Base-by-base conservation (phyloP, 2,888 invertebrate genomes). In the Volucella inflata region DNA sequence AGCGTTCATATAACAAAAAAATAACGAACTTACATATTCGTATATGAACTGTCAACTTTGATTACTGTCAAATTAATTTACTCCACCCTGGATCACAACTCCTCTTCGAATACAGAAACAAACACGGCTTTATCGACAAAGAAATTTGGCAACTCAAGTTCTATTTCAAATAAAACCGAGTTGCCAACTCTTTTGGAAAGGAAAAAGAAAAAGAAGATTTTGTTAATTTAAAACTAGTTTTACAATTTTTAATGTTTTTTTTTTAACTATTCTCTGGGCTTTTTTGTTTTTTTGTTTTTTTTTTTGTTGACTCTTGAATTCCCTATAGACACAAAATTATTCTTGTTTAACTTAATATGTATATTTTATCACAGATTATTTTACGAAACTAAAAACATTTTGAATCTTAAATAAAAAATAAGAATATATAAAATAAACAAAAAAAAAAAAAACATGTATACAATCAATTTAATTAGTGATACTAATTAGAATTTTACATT, bases 361-460 rank as follows among this genome's bases (percentile, higher is more conserved):
- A 78, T n/a, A n/a, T n/a, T 51, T 72, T 85, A 85, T 85, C 85
- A 85, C 85, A 85, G 85, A 62, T 76, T 78, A 78, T 65, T 68
- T 83, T 78, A 83, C 40, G 40, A 17, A 72, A 59, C 82, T 83
- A 78, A 40, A 21, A 11, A 60, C 40, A 8, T 21, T 14, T 51
- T 70, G 57, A 50, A 10, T 9, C 8, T 62, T 75, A 75, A 17
- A 67, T 11, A 30, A 42, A 53, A 68, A 40, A 36, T 14, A 38
- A 51, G 50, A 12, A 55, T 44, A 62, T 62, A 30, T 21, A 40
- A 17, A 30, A 30, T 6, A 30, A 30, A 21, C 21, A 21, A 21
- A 21, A 2, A 21, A 2, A 21, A 21, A 21, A 48, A 38, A 64
- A 70, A 57, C 59, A 59, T 59, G 44, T 57, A 51, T 42, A 62